Percentiles rank a stretch among this genome's conserved stretches.
These are phyloP conservation scores for Neoascia interrupta DNA, from an alignment of 2,888 invertebrate genomes.

Conservation along the genomic window DNA sequence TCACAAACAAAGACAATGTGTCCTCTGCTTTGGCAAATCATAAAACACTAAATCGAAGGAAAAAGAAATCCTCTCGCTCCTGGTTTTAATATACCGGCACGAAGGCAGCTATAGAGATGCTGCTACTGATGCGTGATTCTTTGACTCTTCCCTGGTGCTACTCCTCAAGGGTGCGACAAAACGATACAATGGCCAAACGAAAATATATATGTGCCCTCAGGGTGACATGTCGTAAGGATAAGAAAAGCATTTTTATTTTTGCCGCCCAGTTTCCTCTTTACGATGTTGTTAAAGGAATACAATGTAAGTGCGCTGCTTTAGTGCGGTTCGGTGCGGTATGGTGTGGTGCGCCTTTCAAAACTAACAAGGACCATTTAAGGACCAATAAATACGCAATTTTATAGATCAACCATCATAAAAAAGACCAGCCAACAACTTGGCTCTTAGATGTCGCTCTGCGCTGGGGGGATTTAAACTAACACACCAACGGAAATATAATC, in stretches of 20 bases:
- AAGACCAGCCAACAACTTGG: constrained; percentile 34
- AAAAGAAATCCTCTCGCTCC: constrained; percentile 31
- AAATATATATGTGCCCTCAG: constrained; percentile 59
- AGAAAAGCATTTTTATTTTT: constrained; percentile 67
- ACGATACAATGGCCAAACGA: constrained; percentile 61
- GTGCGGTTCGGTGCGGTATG: too few relatives aligned
- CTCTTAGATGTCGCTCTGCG: constrained; percentile 25
- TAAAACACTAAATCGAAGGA: constrained; percentile 66
- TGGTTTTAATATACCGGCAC: background rate
- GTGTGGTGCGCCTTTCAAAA: constrained; percentile 59
- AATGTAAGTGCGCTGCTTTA: constrained; percentile 54
- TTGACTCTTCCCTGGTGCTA: constrained; percentile 32
- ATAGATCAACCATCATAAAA: constrained; percentile 71
- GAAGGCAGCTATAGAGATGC: too few relatives aligned
- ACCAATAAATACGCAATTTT: constrained; percentile 73
- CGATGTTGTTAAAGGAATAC: constrained; percentile 65
- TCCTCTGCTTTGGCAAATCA: constrained; percentile 42
- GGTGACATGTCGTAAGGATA: constrained; percentile 68
- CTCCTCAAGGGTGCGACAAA: constrained; percentile 65
- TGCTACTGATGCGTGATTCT: constrained; percentile 34
- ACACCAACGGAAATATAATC: constrained; percentile 52
- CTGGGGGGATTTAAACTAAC: constrained; percentile 45
- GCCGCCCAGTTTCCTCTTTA: constrained; percentile 63
- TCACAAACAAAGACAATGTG: constrained; percentile 34
- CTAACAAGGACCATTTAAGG: constrained; percentile 71